These are phyloP conservation scores for Erpetoichthys calabaricus DNA, from an alignment of 2,797 vertebrate genomes.

Conservation along the genomic window DNA sequence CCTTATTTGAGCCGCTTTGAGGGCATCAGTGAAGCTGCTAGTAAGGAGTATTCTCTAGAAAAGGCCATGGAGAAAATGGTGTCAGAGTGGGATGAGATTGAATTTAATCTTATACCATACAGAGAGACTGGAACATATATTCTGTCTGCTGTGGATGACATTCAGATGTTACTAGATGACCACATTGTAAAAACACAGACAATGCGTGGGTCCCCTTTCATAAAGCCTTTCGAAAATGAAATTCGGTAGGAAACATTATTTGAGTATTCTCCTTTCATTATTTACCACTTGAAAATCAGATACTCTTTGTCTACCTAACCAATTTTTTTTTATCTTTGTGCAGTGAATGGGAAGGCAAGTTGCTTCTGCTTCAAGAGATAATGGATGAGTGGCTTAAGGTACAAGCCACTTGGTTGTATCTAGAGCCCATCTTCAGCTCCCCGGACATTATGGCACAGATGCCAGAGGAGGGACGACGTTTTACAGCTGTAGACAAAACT, in stretches of 20 bases:
- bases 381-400: conserved; percentile 79
- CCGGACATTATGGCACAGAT: conserved; percentile 79
- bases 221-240: conserved; percentile 65
- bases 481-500: conserved; percentile 63
- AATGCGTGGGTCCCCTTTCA: conserved; percentile 72
- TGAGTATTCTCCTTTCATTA: not conserved
- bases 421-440: conserved; percentile 79
- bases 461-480: conserved; percentile 66
- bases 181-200: conserved; percentile 79
- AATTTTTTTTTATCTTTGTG: not conserved
- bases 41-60: conserved; percentile 69
- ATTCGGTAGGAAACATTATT: conserved; percentile 45
- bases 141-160: conserved; percentile 65
- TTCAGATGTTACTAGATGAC: conserved; percentile 74
- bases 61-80: conserved; percentile 73
- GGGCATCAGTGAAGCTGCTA: conserved; percentile 59
- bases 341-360: conserved; percentile 68
- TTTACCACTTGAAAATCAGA: not conserved
- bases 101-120: conserved; percentile 57
- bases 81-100: conserved; percentile 53
- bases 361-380: conserved; percentile 71
- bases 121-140: conserved; percentile 66
- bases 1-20: conserved; percentile 54
- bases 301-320: not conserved
- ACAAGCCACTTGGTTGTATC: conserved; percentile 73